phyloP scores from a whole-genome alignment of 2,888 invertebrate species.

The Erebia aethiops region DNA sequence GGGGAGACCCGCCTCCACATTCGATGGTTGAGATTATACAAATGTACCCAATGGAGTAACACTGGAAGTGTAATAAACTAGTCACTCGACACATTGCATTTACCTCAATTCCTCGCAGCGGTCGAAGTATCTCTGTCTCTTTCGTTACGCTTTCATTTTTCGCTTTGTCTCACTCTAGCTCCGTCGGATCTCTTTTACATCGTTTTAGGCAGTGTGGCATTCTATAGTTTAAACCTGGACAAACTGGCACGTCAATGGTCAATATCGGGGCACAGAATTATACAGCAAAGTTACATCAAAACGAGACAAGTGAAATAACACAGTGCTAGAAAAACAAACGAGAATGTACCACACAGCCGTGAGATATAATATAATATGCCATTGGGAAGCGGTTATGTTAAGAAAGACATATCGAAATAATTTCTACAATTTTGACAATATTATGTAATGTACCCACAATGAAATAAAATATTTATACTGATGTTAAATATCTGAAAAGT shows the following conservation, averaged over 20 bases:
- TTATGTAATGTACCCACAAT: conserved; percentile 59
- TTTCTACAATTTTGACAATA: conserved; percentile 51
- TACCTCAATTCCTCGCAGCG: conserved; percentile 75
- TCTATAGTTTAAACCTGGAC: conserved; percentile 76
- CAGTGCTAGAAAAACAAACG: conserved; percentile 40
- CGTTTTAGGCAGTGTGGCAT: conserved; percentile 78
- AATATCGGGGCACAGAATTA: conserved; percentile 61
- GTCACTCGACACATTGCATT: conserved; percentile 72
- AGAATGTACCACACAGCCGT: conserved; percentile 44
- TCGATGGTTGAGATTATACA: conserved; percentile 39
- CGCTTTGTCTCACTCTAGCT: conserved; percentile 60
- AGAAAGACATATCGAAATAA: conserved; percentile 35
- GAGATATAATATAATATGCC: conserved; percentile 36
- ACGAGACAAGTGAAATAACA: conserved; percentile 41
- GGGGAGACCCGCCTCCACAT: conserved; percentile 25
- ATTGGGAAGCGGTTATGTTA: conserved; percentile 31
- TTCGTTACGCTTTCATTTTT: conserved; percentile 50
- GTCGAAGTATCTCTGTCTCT: conserved; percentile 56
- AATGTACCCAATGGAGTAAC: conserved; percentile 28
- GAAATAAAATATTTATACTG: conserved; percentile 56
- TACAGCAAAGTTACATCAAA: conserved; percentile 41
- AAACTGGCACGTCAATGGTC: conserved; percentile 71
- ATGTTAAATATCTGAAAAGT: conserved; percentile 34
- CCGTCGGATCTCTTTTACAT: conserved; percentile 67
- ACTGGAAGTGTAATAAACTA: conserved; percentile 47